Conservation (phyloP, 2,113 vertebrate genomes). For the Forbesichthys agassizii region DNA sequence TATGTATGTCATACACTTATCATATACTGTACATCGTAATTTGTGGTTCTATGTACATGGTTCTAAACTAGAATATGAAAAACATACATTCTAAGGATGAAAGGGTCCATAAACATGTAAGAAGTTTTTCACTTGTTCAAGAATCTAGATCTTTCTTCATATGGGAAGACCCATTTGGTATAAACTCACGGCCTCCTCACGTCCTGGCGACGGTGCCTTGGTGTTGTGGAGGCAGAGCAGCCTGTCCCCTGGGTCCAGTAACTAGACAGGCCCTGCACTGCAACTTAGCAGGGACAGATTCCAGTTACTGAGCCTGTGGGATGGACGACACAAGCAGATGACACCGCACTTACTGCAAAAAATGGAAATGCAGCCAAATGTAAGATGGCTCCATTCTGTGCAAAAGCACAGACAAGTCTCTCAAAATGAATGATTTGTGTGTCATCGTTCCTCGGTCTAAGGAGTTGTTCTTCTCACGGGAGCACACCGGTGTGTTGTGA, state of each 20-base stretch:
- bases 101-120: no score
- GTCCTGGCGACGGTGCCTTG: not conserved
- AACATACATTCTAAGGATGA: no score
- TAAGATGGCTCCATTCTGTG: no score
- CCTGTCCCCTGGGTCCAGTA: conserved; percentile 67
- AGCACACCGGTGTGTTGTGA: not conserved
- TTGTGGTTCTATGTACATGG: no score
- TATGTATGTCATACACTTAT: no score
- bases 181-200: not conserved
- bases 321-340: conserved; percentile 28
- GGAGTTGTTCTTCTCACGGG: conserved; percentile 4
- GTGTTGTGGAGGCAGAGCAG: conserved; percentile 22
- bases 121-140: not conserved
- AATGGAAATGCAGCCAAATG: not conserved
- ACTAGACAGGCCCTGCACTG: conserved; percentile 71
- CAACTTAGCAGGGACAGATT: conserved; percentile 75
- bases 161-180: not conserved
- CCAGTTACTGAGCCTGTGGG: conserved; percentile 75
- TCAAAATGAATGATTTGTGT: no score
- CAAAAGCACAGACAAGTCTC: no score
- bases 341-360: not conserved
- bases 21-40: no score
- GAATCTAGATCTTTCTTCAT: not conserved
- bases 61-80: no score
- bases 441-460: not conserved